Evolutionary conservation across 1,140 invertebrate species (phyloP), one percentile per base, ranked within the genome.

Genomic region (Hestina assimilis): DNA sequence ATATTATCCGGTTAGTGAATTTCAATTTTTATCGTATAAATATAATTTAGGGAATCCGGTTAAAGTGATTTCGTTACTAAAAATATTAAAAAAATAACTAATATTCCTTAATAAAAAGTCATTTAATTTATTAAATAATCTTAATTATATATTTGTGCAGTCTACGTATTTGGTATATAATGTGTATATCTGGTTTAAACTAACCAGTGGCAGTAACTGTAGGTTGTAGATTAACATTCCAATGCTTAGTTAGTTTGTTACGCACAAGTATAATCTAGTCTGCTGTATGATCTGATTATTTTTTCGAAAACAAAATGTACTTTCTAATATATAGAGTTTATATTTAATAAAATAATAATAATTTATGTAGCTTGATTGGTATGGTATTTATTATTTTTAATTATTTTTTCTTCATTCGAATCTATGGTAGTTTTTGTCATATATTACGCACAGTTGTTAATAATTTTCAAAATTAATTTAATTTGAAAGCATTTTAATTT

Each of bases 171-270:
- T n/a, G n/a, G n/a, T n/a, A 4, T 14, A 8, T 8, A 19, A 20
- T 23, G 7, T 5, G 31, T 46, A 31, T 46, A 7, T 33, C 11
- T 8, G 28, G 17, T 62, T 53, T 40, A 23, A 51, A 69, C 51
- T 72, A 75, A 72, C 55, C 48, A 41, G 17, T 54, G 57, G 64
- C 46, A 62, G 64, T 74, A 69, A 66, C 40, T 6, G 55, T 79
- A 75, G 75, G 71, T 76, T 78, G 72, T 79, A 75, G 72, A 55
- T 67, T 74, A 76, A 82, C 79, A 82, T 82, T 82, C 79, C 79
- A 78, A 59, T 53, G 58, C 63, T 45, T 59, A 54, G 40, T 46
- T 28, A 51, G 35, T 47, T 31, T 23, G 6, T 38, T 38, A 38
- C 12, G 54, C 60, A 53, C 60, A 52, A 63, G 40, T 46, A 20